Evolutionary conservation across 2,888 invertebrate species (phyloP), one percentile per base, ranked within the genome.

Genomic region (Scelioninae gen. 1): DNA sequence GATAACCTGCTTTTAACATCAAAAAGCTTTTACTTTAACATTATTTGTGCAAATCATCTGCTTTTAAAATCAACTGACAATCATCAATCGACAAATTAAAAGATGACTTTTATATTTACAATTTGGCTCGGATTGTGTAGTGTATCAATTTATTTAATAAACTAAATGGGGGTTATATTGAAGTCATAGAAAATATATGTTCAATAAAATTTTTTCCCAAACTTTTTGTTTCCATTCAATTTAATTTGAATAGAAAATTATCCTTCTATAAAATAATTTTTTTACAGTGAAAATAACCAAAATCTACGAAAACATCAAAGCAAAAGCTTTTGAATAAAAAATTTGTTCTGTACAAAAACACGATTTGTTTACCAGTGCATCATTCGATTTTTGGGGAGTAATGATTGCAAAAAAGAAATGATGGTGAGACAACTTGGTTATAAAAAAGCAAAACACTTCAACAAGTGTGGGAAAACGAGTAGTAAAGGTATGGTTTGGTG

Each of bases 401-500:
- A 55, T 55, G 53, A 55, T 55, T 31, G 53, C n/a, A 13, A 29
- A 43, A 9, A 60, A 43, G 43, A 40, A 40, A 40, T 4, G 10
- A 32, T 4, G 4, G 29, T n/a, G 15, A 11, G 40, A 38, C 10
- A 29, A 6, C 5, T 60, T 60, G 10, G 40, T 45, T 45, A 15
- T 29, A 31, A 63, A 31, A 38, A 69, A 71, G 56, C 45, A 34
- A 40, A 40, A 40, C 58, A 69, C 69, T 60, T 71, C 32, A 49
- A 49, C 65, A 49, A 53, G 31, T 43, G 29, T 58, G 58, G 16
- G 9, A 38, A 8, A 43, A 71, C 38, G 38, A 63, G 45, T 53
- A 55, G 53, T 40, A 63, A 38, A 62, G 49, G 55, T 74, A 49
- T 43, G 65, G 34, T 51, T 65, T 53, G 55, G 45, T 23, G 65